Evolutionary conservation across 2,888 invertebrate species (phyloP).

Genomic region (Ichneumoninae sp.): DNA sequence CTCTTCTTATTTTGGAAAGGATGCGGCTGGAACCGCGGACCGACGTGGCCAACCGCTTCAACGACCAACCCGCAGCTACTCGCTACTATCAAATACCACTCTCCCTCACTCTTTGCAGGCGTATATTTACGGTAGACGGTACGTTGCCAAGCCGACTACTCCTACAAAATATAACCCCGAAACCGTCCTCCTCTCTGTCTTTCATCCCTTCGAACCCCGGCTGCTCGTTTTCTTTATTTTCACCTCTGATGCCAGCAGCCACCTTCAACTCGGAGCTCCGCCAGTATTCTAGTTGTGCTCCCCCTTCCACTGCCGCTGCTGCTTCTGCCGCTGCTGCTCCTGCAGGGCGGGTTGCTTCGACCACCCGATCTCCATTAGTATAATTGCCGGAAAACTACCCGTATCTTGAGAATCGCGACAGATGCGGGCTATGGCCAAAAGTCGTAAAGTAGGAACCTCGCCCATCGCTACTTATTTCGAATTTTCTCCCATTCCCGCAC

Average conservation of each 20-base stretch:
- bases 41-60: conserved; percentile 70
- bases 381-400: conserved; percentile 82
- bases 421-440: conserved; percentile 75
- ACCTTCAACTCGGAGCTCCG: conserved; percentile 59
- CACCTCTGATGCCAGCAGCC: conserved; percentile 66
- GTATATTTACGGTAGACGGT: conserved; percentile 63
- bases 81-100: conserved; percentile 35
- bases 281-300: conserved; percentile 44
- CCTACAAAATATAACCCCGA: conserved; percentile 37
- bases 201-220: conserved; percentile 57
- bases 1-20: conserved; percentile 79
- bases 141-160: conserved; percentile 60
- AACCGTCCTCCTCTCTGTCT: conserved; percentile 45
- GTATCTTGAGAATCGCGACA: conserved; percentile 75
- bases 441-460: conserved; percentile 66
- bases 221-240: conserved; percentile 62
- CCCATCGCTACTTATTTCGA: conserved; percentile 62
- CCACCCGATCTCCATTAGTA: conserved; percentile 82
- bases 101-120: conserved; percentile 67
- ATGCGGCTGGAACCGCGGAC: conserved; percentile 70
- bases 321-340: conserved; percentile 16
- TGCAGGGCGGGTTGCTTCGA: conserved; percentile 56
- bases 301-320: conserved; percentile 17
- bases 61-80: conserved; percentile 59
- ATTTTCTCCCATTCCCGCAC: conserved; percentile 32